These are phyloP conservation scores for Laticauda colubrina DNA, from an alignment of 2,113 vertebrate genomes.

Conservation along the genomic window DNA sequence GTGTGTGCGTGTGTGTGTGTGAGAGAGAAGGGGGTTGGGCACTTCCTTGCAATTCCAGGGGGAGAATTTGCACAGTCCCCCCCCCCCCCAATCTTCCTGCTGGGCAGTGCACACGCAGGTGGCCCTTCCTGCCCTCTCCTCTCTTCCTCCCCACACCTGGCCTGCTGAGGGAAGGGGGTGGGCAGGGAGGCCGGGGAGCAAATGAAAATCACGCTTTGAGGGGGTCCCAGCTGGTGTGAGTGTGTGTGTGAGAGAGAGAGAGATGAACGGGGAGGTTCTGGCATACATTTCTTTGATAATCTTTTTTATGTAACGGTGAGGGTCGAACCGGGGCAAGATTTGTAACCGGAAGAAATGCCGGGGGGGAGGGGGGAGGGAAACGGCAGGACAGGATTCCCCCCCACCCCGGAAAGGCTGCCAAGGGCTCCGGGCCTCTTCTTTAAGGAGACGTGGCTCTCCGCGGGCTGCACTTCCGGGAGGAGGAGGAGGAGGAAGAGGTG, in stretches of 20 bases:
- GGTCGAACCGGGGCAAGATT: not conserved
- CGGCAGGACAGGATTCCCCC: not conserved
- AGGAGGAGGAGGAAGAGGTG: not conserved
- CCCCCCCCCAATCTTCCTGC: not conserved
- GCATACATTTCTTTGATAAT: not conserved
- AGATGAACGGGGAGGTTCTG: not conserved
- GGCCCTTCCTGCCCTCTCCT: not conserved
- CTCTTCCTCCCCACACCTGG: not conserved
- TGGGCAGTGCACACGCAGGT: rapidly evolving
- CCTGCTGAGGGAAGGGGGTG: not conserved
- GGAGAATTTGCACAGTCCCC: not conserved
- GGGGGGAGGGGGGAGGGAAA: too few species aligned
- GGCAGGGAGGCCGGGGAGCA: not conserved
- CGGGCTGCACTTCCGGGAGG: not conserved
- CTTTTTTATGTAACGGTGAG: not conserved
- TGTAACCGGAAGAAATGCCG: not conserved
- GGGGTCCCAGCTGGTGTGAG: not conserved
- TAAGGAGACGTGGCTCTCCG: not conserved
- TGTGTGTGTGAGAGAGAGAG: too few species aligned
- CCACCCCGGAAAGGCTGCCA: not conserved
- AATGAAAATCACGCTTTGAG: not conserved
- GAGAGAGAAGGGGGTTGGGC: not conserved
- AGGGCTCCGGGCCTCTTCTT: too few species aligned
- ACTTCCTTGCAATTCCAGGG: not conserved
- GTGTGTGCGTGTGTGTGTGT: not conserved